Evolutionary conservation across 2,888 invertebrate species (phyloP).

Genomic region (Stenichneumon culpator): DNA sequence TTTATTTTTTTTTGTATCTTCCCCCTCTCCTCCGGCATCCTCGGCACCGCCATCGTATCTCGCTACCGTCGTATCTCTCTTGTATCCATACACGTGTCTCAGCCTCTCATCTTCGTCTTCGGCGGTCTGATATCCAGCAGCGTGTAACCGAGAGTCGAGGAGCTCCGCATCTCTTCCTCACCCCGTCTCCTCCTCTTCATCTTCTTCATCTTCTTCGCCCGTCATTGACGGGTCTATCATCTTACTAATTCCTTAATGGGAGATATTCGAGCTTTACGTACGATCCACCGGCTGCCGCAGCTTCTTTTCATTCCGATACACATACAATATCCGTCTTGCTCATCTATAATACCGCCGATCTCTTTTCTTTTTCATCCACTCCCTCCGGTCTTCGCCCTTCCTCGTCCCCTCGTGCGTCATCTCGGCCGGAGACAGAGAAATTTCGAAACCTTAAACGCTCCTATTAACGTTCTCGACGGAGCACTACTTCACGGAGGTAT

Average conservation of each 20-base stretch:
- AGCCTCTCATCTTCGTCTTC: constrained; percentile 13
- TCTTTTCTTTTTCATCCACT: constrained; percentile 14
- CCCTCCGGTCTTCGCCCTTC: constrained; percentile 19
- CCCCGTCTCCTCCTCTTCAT: constrained; percentile 63
- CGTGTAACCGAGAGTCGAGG: constrained; percentile 32
- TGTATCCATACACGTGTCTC: constrained; percentile 44
- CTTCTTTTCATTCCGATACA: constrained; percentile 34
- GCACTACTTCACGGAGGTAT: constrained; percentile 29
- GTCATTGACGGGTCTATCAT: constrained; percentile 83
- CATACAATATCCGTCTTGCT: constrained; percentile 51
- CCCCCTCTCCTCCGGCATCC: constrained; percentile 56
- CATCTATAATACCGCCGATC: constrained; percentile 53
- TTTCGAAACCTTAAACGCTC: constrained; percentile 45
- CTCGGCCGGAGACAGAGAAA: constrained; percentile 24
- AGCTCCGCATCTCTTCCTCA: constrained; percentile 57
- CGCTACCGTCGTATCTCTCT: constrained; percentile 40
- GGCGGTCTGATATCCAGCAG: constrained; percentile 27
- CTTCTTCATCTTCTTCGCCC: constrained; percentile 75
- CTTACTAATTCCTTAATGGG: constrained; percentile 83
- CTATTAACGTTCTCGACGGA: constrained; percentile 53
- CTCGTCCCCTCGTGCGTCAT: not conserved
- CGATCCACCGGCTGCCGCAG: constrained; percentile 56
- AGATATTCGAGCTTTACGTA: constrained; percentile 79
- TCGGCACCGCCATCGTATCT: constrained; percentile 22
- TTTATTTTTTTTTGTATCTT: constrained; percentile 73